These are phyloP conservation scores for Ennomos quercinarius DNA, from an alignment of 2,888 invertebrate genomes.

Conservation along the genomic window DNA sequence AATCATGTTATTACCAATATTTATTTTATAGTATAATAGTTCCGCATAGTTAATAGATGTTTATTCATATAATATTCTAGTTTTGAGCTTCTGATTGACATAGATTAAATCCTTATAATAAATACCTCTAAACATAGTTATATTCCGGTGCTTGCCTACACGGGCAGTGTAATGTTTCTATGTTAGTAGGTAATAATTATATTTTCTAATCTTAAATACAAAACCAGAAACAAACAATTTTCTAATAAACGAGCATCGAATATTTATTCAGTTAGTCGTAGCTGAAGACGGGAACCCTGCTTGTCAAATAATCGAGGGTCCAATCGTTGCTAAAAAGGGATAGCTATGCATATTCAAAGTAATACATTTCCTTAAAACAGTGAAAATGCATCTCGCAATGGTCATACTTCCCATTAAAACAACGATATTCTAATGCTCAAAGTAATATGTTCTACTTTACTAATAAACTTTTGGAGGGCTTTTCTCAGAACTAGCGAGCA, in stretches of 20 bases:
- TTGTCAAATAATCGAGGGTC: conserved; percentile 80
- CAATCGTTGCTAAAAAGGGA: conserved; percentile 59
- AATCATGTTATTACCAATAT: conserved; percentile 18
- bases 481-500: conserved; percentile 61
- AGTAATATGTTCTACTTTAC: conserved; percentile 46
- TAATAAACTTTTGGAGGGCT: conserved; percentile 31
- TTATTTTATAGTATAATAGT: conserved; percentile 11
- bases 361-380: conserved; percentile 37
- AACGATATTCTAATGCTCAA: conserved; percentile 79
- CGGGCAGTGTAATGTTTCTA: conserved; percentile 27
- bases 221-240: not conserved
- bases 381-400: conserved; percentile 35
- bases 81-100: conserved; percentile 31
- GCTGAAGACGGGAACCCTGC: conserved; percentile 82
- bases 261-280: conserved; percentile 54
- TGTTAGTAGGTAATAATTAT: conserved; percentile 5
- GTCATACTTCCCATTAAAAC: conserved; percentile 57
- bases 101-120: conserved; percentile 24
- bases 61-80: conserved; percentile 24
- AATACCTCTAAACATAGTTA: conserved; percentile 15
- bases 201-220: too few relatives aligned
- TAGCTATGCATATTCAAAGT: conserved; percentile 10
- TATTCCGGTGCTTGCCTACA: conserved; percentile 19
- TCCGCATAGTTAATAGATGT: conserved; percentile 14
- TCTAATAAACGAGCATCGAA: not conserved